These are phyloP conservation scores for Meiosimyza decipiens DNA, from an alignment of 2,888 invertebrate species.

Conservation along the genomic window DNA sequence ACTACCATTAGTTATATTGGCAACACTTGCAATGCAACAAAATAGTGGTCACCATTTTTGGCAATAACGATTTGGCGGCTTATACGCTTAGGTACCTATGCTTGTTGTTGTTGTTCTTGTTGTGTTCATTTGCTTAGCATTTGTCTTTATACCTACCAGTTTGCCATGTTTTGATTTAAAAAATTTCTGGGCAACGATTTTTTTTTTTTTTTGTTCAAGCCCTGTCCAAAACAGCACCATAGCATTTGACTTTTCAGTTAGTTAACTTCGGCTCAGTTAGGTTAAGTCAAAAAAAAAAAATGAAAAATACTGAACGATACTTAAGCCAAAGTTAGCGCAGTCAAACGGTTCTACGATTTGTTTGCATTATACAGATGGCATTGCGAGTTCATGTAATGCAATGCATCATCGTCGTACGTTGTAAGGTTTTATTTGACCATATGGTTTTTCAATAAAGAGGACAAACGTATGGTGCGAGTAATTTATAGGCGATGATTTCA, in stretches of 20 bases:
- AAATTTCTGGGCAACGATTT: background rate
- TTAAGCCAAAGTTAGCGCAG: no score
- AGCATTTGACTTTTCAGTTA: conserved; percentile 30
- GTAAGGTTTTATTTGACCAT: no score
- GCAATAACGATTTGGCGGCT: conserved; percentile 21
- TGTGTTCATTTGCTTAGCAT: conserved; percentile 20
- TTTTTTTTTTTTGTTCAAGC: background rate
- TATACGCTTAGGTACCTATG: background rate
- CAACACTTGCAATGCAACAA: conserved; percentile 47
- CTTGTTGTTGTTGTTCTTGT: conserved; percentile 20
- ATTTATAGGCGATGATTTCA: no score
- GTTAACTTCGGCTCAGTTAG: background rate
- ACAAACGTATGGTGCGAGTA: no score
- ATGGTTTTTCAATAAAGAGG: no score
- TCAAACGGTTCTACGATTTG: no score
- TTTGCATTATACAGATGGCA: no score
- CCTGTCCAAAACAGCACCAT: background rate
- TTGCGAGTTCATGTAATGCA: no score
- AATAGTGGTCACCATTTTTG: conserved; percentile 38
- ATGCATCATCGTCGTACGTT: no score
- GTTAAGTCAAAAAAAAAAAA: background rate
- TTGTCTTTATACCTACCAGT: conserved; percentile 14
- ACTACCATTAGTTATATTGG: background rate
- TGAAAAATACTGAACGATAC: no score
- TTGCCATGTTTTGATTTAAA: conserved; percentile 39